A percentile compares a stretch with the other conserved stretches of the same genome.
Conservation (phyloP, 2,888 invertebrate species). For the Hyposoter dolosus region DNA sequence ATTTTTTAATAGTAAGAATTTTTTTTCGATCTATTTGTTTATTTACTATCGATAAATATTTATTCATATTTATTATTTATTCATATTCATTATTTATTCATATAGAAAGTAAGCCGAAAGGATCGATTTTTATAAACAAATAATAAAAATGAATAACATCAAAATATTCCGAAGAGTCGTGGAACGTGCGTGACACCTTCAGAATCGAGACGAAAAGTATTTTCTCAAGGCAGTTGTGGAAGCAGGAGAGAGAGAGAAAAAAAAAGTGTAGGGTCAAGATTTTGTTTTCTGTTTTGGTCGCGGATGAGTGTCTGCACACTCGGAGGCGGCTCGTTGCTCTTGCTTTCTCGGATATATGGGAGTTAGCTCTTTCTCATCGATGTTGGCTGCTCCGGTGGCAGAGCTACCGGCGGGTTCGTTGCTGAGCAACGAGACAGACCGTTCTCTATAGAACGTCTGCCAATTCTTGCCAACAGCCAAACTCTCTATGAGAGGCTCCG, state of each 20-base stretch:
- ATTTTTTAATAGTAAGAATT: no score
- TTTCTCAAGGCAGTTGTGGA: background rate
- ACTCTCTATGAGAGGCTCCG: slow-evolving; percentile 25
- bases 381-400: slow-evolving; percentile 55
- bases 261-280: background rate
- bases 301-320: slow-evolving; percentile 67
- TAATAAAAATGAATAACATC: background rate
- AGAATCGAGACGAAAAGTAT: background rate
- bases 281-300: slow-evolving; percentile 64
- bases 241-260: background rate
- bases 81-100: no score
- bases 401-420: slow-evolving; percentile 76
- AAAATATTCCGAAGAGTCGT: background rate
- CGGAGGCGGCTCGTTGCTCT: slow-evolving; percentile 53
- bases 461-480: slow-evolving; percentile 73
- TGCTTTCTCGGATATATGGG: slow-evolving; percentile 53
- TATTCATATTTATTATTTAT: no score
- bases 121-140: background rate
- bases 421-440: slow-evolving; percentile 82
- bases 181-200: background rate
- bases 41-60: no score
- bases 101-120: no score
- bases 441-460: slow-evolving; percentile 76
- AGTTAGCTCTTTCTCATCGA: slow-evolving; percentile 76
- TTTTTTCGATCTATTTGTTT: no score